Base-by-base conservation (phyloP, 2,797 vertebrate species). In the Phylloscopus collybita region DNA sequence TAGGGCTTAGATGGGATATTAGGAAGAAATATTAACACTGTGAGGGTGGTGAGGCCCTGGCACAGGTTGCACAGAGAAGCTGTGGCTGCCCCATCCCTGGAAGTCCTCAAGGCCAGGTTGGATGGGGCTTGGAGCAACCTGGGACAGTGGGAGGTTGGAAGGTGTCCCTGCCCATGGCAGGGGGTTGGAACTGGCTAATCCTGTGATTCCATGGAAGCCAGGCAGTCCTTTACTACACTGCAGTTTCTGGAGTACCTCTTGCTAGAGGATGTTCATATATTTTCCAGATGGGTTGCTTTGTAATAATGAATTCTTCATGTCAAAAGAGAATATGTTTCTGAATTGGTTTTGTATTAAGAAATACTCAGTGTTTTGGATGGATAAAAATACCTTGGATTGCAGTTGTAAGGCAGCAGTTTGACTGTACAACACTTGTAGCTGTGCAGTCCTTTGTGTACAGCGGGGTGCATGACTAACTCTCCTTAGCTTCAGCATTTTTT, bases 371-470 rank as follows among this genome's bases (percentile, higher is more conserved):
- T 59, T 86, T 76, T 66, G 44, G 16, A 11, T 38, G 30, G 34
- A 21, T 62, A 44, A 54, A 81, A 88, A n/a, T 51, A 51, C 10
- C 11, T 79, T 4, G 54, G 19, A 16, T 19, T 45, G 67, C 29
- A 61, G 10, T 25, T 75, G 11, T 62, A 44, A 84, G 61, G 42
- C 56, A 47, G 38, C 30, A 60, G 42, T 72, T 89, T n/a, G 45
- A 49, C 22, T 57, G 57, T 26, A 30, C 23, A 54, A 6, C 6
- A 7, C 22, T 38, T 36, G 51, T 6, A 61, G 11, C 50, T 57
- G 14, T 3, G 0, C 32, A 61, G 40, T 44, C n/a, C 38, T 61
- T 67, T 3, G 1, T 64, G 12, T 51, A 2, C 23, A 6, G 2
- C 11, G 36, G 14, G 3, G 16, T 75, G 27, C 45, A 32, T 38